Evolutionary conservation across 2,797 vertebrate genomes (phyloP).

Genomic region (Pantherophis vulpinus): DNA sequence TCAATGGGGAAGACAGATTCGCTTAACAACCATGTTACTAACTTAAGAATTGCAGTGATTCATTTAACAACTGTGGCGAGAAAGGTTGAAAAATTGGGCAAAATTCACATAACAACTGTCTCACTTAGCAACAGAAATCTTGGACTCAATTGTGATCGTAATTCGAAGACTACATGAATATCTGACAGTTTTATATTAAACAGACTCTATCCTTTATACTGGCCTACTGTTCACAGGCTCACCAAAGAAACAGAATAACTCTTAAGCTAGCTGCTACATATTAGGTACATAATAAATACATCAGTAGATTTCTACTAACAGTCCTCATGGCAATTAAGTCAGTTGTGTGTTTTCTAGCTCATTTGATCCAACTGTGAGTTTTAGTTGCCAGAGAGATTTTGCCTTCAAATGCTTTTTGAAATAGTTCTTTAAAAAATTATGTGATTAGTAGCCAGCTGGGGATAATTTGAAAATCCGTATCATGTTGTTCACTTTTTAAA

Average conservation of each 20-base stretch:
- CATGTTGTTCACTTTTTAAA: not conserved
- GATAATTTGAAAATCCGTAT: not conserved
- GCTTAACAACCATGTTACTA: not conserved
- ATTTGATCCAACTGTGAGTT: not conserved
- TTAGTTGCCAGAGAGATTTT: not conserved
- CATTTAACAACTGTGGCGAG: not conserved
- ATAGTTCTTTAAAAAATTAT: not conserved
- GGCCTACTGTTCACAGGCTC: not conserved
- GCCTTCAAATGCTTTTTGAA: constrained; percentile 2
- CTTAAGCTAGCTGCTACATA: not conserved
- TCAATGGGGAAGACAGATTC: not conserved
- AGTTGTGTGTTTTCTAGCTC: not conserved
- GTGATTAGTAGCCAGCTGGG: not conserved
- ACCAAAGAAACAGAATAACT: not conserved
- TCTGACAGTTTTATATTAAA: not conserved
- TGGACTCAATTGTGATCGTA: not conserved
- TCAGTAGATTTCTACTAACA: not conserved
- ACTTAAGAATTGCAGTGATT: not conserved
- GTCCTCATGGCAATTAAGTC: not conserved
- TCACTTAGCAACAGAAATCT: not conserved
- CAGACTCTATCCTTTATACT: not conserved
- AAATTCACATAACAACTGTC: not conserved
- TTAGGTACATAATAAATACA: not conserved
- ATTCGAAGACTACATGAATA: not conserved
- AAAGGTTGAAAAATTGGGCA: not conserved